phyloP scores from a whole-genome alignment of 1,140 invertebrate genomes.

The Magallana gigas region DNA sequence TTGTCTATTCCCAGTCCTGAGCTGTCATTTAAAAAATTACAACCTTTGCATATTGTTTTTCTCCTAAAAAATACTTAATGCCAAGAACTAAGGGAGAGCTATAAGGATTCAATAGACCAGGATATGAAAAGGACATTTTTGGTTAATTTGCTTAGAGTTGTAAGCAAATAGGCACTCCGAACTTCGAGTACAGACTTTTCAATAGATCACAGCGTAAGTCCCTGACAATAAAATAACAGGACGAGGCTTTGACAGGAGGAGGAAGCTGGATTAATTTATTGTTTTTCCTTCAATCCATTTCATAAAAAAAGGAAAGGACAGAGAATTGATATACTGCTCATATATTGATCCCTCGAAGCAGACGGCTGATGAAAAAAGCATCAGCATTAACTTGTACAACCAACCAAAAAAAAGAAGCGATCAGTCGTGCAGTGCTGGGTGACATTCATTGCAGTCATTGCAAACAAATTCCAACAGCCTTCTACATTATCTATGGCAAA shows the following conservation, averaged over 20 bases:
- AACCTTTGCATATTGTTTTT: not conserved
- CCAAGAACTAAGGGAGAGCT: not conserved
- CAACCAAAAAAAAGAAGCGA: not conserved
- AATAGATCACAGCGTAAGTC: not conserved
- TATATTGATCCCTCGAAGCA: not conserved
- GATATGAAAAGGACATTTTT: not conserved
- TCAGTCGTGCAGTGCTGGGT: not conserved
- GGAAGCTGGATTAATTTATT: not conserved
- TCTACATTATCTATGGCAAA: too few relatives aligned
- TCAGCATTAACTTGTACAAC: not conserved
- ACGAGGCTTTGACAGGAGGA: not conserved
- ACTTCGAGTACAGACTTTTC: not conserved
- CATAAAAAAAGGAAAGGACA: not conserved
- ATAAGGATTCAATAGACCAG: not conserved
- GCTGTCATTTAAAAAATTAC: not conserved
- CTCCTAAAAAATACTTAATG: not conserved
- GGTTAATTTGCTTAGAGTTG: not conserved
- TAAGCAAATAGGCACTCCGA: not conserved
- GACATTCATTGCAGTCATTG: not conserved
- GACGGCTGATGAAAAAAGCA: not conserved
- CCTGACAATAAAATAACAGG: not conserved
- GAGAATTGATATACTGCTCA: slow-evolving; percentile 3
- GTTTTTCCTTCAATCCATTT: not conserved
- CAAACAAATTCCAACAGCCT: too few relatives aligned
- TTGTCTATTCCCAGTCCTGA: not conserved